Evolutionary conservation across 2,797 vertebrate genomes (phyloP).

Genomic region (Danio aesculapii): DNA sequence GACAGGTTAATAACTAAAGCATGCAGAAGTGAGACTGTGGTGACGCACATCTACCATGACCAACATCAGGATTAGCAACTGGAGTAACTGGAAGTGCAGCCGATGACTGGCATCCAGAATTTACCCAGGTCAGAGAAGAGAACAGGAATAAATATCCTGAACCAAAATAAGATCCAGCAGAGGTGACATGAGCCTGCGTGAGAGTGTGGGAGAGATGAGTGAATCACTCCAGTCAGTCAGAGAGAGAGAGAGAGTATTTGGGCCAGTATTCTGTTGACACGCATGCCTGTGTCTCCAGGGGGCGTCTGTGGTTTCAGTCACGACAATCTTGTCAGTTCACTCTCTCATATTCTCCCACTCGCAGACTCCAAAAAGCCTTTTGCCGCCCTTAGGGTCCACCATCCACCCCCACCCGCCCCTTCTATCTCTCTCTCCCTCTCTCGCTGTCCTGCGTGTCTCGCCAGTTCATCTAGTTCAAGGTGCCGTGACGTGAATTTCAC

Average conservation of each 20-base stretch:
- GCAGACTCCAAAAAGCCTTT: constrained; percentile 19
- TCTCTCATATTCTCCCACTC: constrained; percentile 31
- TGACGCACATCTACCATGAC: neutral
- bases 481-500: constrained; percentile 76
- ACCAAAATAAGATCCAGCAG: neutral
- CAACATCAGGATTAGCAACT: neutral
- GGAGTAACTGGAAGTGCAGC: too few relatives aligned
- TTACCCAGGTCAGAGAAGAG: neutral
- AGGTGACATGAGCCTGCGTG: constrained; percentile 7
- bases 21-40: neutral
- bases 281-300: constrained; percentile 42
- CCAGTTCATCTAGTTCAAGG: constrained; percentile 73
- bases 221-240: constrained; percentile 11
- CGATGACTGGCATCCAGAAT: neutral
- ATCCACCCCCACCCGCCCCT: constrained; percentile 28
- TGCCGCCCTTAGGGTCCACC: constrained; percentile 18
- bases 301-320: constrained; percentile 64
- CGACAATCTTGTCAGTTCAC: constrained; percentile 62
- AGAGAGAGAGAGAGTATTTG: constrained; percentile 12
- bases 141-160: constrained; percentile 34
- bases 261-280: constrained; percentile 39
- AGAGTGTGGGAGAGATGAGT: constrained; percentile 17
- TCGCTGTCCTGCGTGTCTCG: constrained; percentile 35
- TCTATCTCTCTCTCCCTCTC: neutral
- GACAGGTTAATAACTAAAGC: neutral